Base-by-base conservation (phyloP, 2,888 invertebrate species). In the Lamellibrachia satsuma region DNA sequence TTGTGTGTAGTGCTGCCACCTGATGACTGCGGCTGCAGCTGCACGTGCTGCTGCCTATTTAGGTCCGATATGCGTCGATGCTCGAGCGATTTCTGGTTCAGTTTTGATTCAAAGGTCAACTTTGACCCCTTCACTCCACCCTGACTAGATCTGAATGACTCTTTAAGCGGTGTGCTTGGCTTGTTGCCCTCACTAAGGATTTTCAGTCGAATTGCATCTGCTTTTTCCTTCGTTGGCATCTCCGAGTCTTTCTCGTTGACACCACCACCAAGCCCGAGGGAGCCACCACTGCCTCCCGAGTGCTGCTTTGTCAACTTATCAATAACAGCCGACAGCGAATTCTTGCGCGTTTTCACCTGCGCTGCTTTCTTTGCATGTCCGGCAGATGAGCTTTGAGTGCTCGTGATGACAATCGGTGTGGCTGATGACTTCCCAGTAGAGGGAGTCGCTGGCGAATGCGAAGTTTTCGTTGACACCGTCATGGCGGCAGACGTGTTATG, bases 281-380 rank as follows among this genome's bases (percentile, higher is more conserved):
- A 8, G 22, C 57, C 7, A 15, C 75, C 15, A 6, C 55, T 91
- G 22, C 60, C 8, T 11, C 90, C 90, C 75, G 52, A 39, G 55
- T 93, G 93, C 57, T 93, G 57, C 93, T 95, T 94, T n/a, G 95
- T 98, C 52, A 98, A 96, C 96, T 98, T 98, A 95, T 98, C 98
- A 95, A 98, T 98, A 22, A 98, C 98, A 39, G 98, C 96, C 55
- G 95, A 95, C 90, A 96, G 93, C 7, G 96, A 96, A 52, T 95
- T 95, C 93, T 96, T 96, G 22, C 91, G 90, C 39, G 52, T 57
- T 57, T 92, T 92, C 39, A 57, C 52, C 9, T 92, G 92, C 11
- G 91, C 91, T 11, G 91, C 39, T 15, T 91, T 91, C 8, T 91
- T 92, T 52, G 27, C 52, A 51, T 39, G 75, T 15, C 57, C 60